A percentile compares a stretch with the other conserved stretches of the same genome.
Conservation (phyloP, 2,797 vertebrate genomes). For the Microhierax caerulescens region DNA sequence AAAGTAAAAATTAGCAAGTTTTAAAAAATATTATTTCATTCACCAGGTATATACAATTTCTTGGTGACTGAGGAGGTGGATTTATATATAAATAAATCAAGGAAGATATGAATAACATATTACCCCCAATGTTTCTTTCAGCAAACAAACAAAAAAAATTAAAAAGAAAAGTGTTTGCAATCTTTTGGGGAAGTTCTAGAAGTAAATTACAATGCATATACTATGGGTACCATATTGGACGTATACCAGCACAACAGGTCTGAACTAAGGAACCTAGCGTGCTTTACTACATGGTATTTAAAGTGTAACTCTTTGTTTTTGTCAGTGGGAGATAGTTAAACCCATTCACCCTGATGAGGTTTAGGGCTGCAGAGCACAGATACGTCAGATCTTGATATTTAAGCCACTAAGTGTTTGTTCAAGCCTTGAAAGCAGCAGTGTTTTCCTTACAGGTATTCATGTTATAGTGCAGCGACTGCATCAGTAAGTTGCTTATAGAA, state of each 20-base stretch:
- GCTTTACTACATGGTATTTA: not conserved
- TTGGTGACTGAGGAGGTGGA: not conserved
- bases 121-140: not conserved
- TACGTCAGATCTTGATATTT: not conserved
- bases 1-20: not conserved
- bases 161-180: not conserved
- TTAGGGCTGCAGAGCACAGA: not conserved
- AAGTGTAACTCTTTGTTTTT: not conserved
- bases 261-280: not conserved
- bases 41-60: not conserved
- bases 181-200: not conserved
- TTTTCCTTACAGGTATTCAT: not conserved
- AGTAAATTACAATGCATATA: not conserved
- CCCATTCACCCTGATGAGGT: not conserved
- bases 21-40: not conserved
- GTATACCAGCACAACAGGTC: not conserved
- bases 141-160: not conserved
- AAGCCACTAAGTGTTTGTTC: not conserved
- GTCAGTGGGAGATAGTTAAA: not conserved
- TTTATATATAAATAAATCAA: not conserved
- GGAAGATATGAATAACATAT: not conserved
- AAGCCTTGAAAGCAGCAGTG: not conserved
- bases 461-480: not conserved
- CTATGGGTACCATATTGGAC: accelerated
- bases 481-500: not conserved